phyloP scores from a whole-genome alignment of 2,113 vertebrate genomes.

The Sinocyclocheilus grahami region DNA sequence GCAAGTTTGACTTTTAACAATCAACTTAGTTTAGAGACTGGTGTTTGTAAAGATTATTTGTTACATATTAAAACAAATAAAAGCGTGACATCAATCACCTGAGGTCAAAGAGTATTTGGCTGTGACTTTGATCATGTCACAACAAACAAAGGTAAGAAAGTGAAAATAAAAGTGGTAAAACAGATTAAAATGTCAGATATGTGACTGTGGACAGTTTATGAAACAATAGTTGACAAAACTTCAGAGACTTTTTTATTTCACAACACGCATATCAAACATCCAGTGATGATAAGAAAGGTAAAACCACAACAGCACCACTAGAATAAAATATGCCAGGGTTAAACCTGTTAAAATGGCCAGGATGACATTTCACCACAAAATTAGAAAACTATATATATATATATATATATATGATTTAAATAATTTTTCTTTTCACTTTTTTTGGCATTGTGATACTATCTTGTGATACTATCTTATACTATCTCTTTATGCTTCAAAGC shows the following conservation, averaged over 20 bases:
- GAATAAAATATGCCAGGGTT: neutral
- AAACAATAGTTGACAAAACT: neutral
- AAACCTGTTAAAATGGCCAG: neutral
- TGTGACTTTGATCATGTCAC: neutral
- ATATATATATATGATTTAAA: too few species aligned
- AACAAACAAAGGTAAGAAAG: neutral
- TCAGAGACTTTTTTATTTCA: neutral
- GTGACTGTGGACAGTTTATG: neutral
- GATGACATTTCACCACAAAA: neutral
- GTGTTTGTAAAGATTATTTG: neutral
- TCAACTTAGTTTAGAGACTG: neutral
- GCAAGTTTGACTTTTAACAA: neutral
- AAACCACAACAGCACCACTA: constrained; percentile 5
- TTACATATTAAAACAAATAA: neutral
- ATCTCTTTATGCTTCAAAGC: too few species aligned
- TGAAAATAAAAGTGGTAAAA: neutral
- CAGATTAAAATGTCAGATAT: neutral
- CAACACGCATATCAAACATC: neutral
- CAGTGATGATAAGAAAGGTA: neutral
- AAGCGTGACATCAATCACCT: neutral
- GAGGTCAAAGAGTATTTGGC: constrained; percentile 19
- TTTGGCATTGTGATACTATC: too few species aligned
- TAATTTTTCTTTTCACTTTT: too few species aligned
- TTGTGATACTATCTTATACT: too few species aligned
- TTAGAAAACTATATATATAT: too few species aligned